Conservation (phyloP, 2,888 invertebrate species). For the Tenthredo distinguenda region DNA sequence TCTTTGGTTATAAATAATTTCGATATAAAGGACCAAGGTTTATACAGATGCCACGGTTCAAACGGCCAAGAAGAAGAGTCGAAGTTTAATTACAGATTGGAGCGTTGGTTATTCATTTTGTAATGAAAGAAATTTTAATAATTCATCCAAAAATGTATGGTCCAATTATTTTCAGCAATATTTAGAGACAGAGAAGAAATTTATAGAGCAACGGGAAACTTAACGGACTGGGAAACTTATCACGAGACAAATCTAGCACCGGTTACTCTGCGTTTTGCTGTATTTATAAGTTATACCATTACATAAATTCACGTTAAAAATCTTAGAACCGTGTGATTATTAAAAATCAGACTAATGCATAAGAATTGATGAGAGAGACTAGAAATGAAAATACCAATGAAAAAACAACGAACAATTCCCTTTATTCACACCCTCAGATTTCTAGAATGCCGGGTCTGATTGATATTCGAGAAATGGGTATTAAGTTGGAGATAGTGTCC, state of each 20-base stretch:
- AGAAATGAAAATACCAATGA: not conserved
- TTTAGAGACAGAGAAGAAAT: conserved; percentile 59
- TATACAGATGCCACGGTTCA: conserved; percentile 79
- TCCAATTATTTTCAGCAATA: conserved; percentile 59
- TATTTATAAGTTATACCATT: conserved; percentile 54
- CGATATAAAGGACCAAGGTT: conserved; percentile 76
- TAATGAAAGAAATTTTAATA: not conserved
- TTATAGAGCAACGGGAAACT: conserved; percentile 72
- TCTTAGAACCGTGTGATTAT: not conserved
- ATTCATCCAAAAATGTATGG: not conserved
- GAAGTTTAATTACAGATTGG: conserved; percentile 79
- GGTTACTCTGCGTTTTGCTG: conserved; percentile 78
- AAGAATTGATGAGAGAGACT: not conserved
- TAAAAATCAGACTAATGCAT: not conserved
- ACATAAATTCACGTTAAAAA: not conserved
- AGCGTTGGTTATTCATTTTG: conserved; percentile 72
- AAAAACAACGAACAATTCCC: not conserved
- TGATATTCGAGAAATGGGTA: conserved; percentile 76
- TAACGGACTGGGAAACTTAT: conserved; percentile 79
- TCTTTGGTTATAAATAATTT: conserved; percentile 78
- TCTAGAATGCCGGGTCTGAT: conserved; percentile 77
- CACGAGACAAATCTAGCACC: conserved; percentile 77
- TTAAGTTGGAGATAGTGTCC: conserved; percentile 78
- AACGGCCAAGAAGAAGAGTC: conserved; percentile 75
- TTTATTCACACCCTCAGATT: conserved; percentile 61